Base-by-base conservation (phyloP, 2,888 invertebrate species). In the Drosophila lutescens region DNA sequence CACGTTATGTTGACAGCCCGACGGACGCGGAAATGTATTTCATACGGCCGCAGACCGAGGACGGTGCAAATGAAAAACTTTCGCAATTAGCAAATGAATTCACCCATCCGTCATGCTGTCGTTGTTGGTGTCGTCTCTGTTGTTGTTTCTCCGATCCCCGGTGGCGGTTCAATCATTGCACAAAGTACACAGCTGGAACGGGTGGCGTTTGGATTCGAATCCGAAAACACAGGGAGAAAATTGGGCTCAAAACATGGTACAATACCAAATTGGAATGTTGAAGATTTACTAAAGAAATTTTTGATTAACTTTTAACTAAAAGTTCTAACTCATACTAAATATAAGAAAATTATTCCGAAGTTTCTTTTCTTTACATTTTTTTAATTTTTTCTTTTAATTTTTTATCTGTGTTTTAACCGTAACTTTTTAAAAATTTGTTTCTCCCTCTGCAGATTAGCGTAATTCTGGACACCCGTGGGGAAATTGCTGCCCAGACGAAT, bases 1-100 rank as follows among this genome's bases (percentile, higher is more conserved):
- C 74, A 61, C 76, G 61, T 66, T 68, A 62, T 80, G 79, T 74
- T 78, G 78, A 80, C 73, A 78, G 63, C 38, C 49, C 53, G 59
- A 61, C 75, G 62, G 62, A 76, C 65, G 66, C 69, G 72, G 62
- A 60, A 63, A 55, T 76, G 55, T 61, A 73, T 74, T 70, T 57
- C 67, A 60, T 76, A 51, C 50, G 62, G 70, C 61, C 78, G 51
- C 74, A 65, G 60, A 65, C 61, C 49, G 60, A 67, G 53, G 49
- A 46, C 47, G 60, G 51, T 43, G 58, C 74, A 76, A 80, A 85
- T 81, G 88, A 84, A 88, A 77, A 88, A 83, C 79, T 87, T 88
- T 90, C 71, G 84, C 89, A 90, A 90, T 91, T 90, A 91, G 90
- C 85, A 91, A 90, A 91, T 91, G 90, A 90, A 90, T 88, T 86